phyloP scores from a whole-genome alignment of 2,797 vertebrate genomes.

The Arrhamphus sclerolepis region DNA sequence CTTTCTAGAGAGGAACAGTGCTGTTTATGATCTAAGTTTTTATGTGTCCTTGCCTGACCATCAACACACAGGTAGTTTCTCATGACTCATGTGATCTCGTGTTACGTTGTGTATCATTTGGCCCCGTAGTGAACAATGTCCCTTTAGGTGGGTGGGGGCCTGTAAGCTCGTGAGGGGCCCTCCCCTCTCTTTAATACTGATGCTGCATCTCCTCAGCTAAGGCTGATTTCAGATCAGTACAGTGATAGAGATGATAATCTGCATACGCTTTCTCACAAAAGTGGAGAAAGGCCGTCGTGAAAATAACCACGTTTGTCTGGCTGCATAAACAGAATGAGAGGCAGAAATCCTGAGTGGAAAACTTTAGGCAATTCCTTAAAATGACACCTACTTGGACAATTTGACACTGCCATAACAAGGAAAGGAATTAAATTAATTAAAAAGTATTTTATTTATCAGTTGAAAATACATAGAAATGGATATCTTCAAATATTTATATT shows the following conservation, averaged over 20 bases:
- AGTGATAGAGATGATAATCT: conserved; percentile 68
- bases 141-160: conserved; percentile 43
- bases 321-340: conserved; percentile 49
- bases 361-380: conserved; percentile 32
- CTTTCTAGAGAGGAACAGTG: background rate
- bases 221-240: conserved; percentile 77
- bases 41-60: conserved; percentile 2
- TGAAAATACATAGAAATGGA: background rate
- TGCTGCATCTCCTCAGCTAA: conserved; percentile 75
- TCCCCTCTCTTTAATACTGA: conserved; percentile 80
- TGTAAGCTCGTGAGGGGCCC: conserved; percentile 68
- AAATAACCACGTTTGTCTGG: conserved; percentile 52
- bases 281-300: conserved; percentile 64
- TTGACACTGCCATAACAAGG: background rate
- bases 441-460: background rate
- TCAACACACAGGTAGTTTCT: conserved; percentile 37
- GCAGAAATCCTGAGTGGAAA: conserved; percentile 39
- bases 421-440: background rate
- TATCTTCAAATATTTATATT: too few species aligned
- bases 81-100: conserved; percentile 52
- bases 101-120: conserved; percentile 46
- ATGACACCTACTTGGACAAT: conserved; percentile 9
- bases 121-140: conserved; percentile 48
- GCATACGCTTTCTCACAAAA: conserved; percentile 60
- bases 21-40: conserved; percentile 9